A percentile compares a stretch with the other conserved stretches of the same genome.
These are phyloP conservation scores for Drosophila kuntzei DNA, from an alignment of 2,888 invertebrate genomes.

Conservation along the genomic window DNA sequence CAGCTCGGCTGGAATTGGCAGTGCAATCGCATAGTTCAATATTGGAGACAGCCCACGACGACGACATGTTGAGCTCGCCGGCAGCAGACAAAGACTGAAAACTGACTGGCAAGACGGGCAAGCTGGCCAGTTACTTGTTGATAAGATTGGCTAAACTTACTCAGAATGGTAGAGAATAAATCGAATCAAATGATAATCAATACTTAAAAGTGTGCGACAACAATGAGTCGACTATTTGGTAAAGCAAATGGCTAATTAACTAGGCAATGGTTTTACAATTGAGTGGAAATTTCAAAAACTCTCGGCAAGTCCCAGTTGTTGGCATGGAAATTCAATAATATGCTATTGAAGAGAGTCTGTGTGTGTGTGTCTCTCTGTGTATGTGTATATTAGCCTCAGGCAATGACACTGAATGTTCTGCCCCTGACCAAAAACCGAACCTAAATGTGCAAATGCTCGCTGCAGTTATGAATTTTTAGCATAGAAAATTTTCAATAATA, in stretches of 20 bases:
- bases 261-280: constrained; percentile 38
- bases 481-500: constrained; percentile 69
- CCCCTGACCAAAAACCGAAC: constrained; percentile 14
- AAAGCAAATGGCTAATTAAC: constrained; percentile 38
- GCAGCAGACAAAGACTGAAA: constrained; percentile 55
- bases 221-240: constrained; percentile 30
- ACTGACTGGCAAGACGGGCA: constrained; percentile 22
- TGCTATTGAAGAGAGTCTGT: constrained; percentile 6
- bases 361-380: not conserved
- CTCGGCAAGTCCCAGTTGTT: constrained; percentile 2
- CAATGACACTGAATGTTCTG: constrained; percentile 18
- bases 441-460: constrained; percentile 34
- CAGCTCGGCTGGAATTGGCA: constrained; percentile 14
- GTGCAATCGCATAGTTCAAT: constrained; percentile 44
- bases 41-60: constrained; percentile 67
- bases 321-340: constrained; percentile 36
- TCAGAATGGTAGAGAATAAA: constrained; percentile 2
- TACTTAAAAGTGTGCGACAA: constrained; percentile 10
- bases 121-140: constrained; percentile 21
- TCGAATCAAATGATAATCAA: not conserved
- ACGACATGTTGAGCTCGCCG: constrained; percentile 56
- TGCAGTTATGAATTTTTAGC: constrained; percentile 67
- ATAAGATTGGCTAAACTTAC: constrained; percentile 48
- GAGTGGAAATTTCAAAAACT: constrained; percentile 18
- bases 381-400: constrained; percentile 6